phyloP scores from a whole-genome alignment of 2,888 invertebrate species.

The Synanthedon formicaeformis region DNA sequence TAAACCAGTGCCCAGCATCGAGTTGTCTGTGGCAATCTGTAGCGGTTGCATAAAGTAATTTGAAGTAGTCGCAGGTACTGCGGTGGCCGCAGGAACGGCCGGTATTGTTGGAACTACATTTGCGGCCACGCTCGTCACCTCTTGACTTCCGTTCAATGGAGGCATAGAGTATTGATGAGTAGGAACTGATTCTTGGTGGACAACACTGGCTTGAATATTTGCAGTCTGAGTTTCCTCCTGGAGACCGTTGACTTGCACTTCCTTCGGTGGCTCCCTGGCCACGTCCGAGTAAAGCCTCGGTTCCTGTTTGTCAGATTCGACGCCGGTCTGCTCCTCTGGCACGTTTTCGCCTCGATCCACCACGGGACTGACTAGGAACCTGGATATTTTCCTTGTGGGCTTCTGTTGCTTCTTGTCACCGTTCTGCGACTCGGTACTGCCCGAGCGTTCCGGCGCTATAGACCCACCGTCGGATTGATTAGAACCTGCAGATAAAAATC shows the following conservation, averaged over 20 bases:
- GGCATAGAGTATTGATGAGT: conserved; percentile 46
- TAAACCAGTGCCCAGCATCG: conserved; percentile 41
- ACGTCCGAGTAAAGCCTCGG: conserved; percentile 14
- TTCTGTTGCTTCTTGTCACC: conserved; percentile 60
- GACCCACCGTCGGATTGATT: conserved; percentile 62
- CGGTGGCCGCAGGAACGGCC: conserved; percentile 6
- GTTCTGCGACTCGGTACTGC: conserved; percentile 46
- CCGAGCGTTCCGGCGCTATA: conserved; percentile 42
- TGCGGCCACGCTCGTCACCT: conserved; percentile 6
- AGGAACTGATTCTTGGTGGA: conserved; percentile 26
- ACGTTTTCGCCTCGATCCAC: conserved; percentile 65
- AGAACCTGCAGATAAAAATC: conserved; percentile 31
- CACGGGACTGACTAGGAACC: conserved; percentile 86
- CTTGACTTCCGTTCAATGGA: conserved; percentile 12
- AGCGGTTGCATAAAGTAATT: conserved; percentile 43
- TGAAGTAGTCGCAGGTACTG: conserved; percentile 13
- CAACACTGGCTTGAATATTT: conserved; percentile 3
- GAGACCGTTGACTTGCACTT: conserved; percentile 28
- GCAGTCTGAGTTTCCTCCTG: conserved; percentile 19
- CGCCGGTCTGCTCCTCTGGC: conserved; percentile 44
- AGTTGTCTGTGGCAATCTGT: conserved; percentile 54
- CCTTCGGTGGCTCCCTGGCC: conserved; percentile 17
- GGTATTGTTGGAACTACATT: conserved; percentile 8
- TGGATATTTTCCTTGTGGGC: conserved; percentile 79
- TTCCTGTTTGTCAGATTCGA: conserved; percentile 42